A percentile compares a stretch with the other conserved stretches of the same genome.
These are phyloP conservation scores for Lycaon pictus DNA, from an alignment of 2,113 vertebrate species.

Conservation along the genomic window DNA sequence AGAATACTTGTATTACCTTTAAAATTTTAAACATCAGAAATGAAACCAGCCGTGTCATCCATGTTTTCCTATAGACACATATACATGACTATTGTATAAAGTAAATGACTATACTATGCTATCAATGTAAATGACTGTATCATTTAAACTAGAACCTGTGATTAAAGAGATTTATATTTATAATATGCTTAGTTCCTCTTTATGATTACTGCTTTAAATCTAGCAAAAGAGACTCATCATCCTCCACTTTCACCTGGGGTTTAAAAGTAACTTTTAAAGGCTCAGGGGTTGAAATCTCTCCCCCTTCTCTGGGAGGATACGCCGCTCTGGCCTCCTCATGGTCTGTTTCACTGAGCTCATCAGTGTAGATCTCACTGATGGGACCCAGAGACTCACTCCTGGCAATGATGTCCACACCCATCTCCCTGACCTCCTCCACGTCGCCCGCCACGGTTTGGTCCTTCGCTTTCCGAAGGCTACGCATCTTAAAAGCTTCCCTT, in stretches of 20 bases:
- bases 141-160: neutral
- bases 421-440: conserved; percentile 91
- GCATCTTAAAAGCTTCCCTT: conserved; percentile 94
- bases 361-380: conserved; percentile 89
- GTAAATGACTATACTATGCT: neutral
- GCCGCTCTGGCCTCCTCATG: conserved; percentile 87
- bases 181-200: conserved; percentile 1
- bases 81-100: neutral
- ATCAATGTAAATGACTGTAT: neutral
- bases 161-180: neutral
- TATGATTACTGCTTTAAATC: conserved; percentile 93
- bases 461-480: conserved; percentile 91
- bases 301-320: conserved; percentile 80
- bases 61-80: neutral
- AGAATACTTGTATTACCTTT: neutral
- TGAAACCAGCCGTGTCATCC: neutral
- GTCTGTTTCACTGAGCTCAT: conserved; percentile 91
- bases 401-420: conserved; percentile 72
- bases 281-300: conserved; percentile 78
- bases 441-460: conserved; percentile 90
- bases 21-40: conserved; percentile 59
- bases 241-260: conserved; percentile 88
- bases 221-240: conserved; percentile 88
- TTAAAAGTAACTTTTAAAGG: conserved; percentile 86
- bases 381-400: conserved; percentile 87